phyloP scores from a whole-genome alignment of 2,797 vertebrate species.

The Sarcoramphus papa region DNA sequence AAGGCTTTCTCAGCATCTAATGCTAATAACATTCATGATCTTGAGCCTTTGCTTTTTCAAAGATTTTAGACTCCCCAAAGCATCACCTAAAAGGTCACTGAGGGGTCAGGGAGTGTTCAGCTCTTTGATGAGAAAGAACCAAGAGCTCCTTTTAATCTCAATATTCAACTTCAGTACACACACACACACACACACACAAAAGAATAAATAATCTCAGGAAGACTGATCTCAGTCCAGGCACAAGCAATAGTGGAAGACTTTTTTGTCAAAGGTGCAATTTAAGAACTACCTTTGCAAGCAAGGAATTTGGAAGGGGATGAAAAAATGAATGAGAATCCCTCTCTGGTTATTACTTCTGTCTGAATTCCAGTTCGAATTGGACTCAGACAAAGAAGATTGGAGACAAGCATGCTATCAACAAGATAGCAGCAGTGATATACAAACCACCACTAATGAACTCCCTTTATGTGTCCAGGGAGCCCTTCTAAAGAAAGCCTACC shows the following conservation, averaged over 20 bases:
- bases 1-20: background rate
- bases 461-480: background rate
- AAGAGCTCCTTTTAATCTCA: background rate
- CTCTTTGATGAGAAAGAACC: background rate
- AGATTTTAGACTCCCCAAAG: background rate
- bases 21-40: background rate
- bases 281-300: background rate
- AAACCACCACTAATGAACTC: background rate
- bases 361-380: background rate
- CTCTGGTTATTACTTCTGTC: conserved; percentile 7
- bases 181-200: background rate
- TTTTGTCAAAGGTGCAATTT: background rate
- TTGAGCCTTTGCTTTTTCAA: background rate
- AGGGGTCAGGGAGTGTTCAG: background rate
- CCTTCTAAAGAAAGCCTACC: background rate
- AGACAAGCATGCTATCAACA: background rate
- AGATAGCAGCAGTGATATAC: background rate
- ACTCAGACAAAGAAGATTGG: background rate
- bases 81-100: background rate
- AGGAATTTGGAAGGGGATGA: conserved; percentile 36
- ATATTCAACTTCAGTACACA: background rate
- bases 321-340: background rate
- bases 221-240: background rate
- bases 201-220: background rate
- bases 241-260: background rate